Conservation (phyloP, 2,797 vertebrate genomes). For the Lagothrix lagotricha region DNA sequence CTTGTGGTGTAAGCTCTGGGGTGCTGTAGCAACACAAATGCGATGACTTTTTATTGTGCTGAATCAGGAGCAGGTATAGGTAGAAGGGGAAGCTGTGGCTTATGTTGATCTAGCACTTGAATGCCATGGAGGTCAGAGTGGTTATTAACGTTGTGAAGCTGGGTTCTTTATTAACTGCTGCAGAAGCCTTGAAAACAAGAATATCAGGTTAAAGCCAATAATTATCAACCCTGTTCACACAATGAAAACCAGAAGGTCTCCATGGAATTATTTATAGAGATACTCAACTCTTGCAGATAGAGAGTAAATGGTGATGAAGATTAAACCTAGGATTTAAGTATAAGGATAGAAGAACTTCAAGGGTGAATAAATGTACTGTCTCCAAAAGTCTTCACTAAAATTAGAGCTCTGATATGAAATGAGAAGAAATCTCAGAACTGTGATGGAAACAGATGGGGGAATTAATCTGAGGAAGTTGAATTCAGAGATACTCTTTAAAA, state of each 20-base stretch:
- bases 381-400: not conserved
- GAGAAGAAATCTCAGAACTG: not conserved
- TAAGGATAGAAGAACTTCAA: not conserved
- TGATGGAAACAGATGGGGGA: not conserved
- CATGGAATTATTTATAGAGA: not conserved
- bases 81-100: not conserved
- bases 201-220: not conserved
- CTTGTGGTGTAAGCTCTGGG: rapidly evolving
- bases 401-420: not conserved
- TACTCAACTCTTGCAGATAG: not conserved
- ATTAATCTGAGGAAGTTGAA: not conserved
- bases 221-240: not conserved
- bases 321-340: not conserved
- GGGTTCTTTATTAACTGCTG: not conserved
- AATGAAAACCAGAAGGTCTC: not conserved
- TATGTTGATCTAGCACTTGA: not conserved
- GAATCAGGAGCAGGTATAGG: rapidly evolving
- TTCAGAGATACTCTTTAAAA: not conserved
- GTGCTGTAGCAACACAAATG: rapidly evolving
- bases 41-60: not conserved
- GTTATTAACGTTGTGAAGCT: not conserved
- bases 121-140: not conserved
- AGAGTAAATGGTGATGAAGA: not conserved
- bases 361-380: not conserved
- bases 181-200: not conserved